These are phyloP conservation scores for Clivina fossor DNA, from an alignment of 2,888 invertebrate species.

Conservation along the genomic window DNA sequence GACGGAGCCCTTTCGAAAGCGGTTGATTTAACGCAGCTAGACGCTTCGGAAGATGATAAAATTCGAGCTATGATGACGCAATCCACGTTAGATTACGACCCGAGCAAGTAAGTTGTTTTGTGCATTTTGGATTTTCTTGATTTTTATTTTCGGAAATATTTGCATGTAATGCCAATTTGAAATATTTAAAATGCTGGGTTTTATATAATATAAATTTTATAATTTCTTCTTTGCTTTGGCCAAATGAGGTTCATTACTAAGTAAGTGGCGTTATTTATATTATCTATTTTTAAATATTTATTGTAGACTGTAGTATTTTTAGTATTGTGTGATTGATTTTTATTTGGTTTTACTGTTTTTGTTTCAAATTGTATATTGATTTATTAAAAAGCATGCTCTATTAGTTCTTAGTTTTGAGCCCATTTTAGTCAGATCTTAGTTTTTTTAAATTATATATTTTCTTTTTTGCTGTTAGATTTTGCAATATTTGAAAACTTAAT, in stretches of 20 bases:
- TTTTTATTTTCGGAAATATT: conserved; percentile 14
- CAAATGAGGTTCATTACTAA: conserved; percentile 44
- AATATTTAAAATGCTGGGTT: conserved; percentile 15
- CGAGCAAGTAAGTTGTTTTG: conserved; percentile 80
- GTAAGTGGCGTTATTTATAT: conserved; percentile 40
- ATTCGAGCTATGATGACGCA: conserved; percentile 97
- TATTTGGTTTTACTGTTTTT: no score
- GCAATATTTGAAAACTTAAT: no score
- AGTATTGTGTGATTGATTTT: conserved; percentile 12
- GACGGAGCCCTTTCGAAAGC: conserved; percentile 62
- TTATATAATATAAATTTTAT: conserved; percentile 24
- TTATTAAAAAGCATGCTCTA: conserved; percentile 25
- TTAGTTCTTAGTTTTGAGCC: conserved; percentile 29
- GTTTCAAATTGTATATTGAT: no score
- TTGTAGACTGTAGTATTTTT: conserved; percentile 13
- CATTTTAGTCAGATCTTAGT: conserved; percentile 33
- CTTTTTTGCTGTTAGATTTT: no score
- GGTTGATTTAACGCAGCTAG: conserved; percentile 84
- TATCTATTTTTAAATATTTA: not conserved
- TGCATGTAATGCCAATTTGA: conserved; percentile 28
- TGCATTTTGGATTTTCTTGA: no score
- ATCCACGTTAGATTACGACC: conserved; percentile 95
- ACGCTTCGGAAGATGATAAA: conserved; percentile 96
- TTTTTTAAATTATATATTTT: no score
- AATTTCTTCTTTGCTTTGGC: conserved; percentile 37